Percentiles rank a stretch among this genome's conserved stretches.
phyloP scores from a whole-genome alignment of 2,888 invertebrate genomes.

The Gortyna flavago region DNA sequence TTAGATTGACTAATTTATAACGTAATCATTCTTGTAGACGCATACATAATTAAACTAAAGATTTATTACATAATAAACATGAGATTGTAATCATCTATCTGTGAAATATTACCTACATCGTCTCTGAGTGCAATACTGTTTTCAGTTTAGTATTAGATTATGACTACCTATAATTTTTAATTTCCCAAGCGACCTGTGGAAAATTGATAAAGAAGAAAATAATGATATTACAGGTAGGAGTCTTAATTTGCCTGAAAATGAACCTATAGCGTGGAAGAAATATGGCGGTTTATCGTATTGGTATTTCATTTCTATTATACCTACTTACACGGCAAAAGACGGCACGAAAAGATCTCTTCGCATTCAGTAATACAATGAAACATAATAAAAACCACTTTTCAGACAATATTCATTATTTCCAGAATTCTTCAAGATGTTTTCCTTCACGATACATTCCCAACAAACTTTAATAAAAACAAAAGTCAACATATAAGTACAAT shows the following conservation, averaged over 20 bases:
- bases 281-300: not conserved
- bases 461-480: slow-evolving; percentile 2
- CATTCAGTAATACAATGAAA: not conserved
- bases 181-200: not conserved
- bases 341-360: not conserved
- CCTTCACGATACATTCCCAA: not conserved
- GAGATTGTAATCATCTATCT: slow-evolving; percentile 62
- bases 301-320: not conserved
- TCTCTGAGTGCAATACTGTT: slow-evolving; percentile 23
- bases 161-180: not conserved
- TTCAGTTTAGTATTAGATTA: not conserved
- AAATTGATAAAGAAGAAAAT: not conserved
- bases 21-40: slow-evolving; percentile 58
- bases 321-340: not conserved
- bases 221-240: not conserved
- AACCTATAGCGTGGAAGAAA: not conserved
- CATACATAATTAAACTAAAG: slow-evolving; percentile 60
- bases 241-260: not conserved
- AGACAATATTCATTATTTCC: not conserved
- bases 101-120: slow-evolving; percentile 59
- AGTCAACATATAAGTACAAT: not conserved
- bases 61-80: slow-evolving; percentile 65
- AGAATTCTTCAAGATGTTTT: not conserved
- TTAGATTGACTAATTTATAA: slow-evolving; percentile 57
- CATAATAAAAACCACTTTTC: not conserved